Evolutionary conservation across 2,888 invertebrate species (phyloP).

Genomic region (Sisyra terminalis): DNA sequence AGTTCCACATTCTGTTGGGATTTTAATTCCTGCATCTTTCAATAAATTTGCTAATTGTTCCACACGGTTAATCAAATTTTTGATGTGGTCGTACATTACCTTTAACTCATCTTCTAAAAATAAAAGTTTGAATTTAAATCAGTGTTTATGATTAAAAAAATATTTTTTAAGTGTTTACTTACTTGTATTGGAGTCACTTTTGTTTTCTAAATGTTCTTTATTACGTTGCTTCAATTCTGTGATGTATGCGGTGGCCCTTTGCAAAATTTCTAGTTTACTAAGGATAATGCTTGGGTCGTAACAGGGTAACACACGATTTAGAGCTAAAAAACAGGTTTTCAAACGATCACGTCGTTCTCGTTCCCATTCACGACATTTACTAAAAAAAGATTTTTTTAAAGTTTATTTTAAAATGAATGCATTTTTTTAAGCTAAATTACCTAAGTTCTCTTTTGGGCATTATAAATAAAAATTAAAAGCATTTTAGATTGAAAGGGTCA

Average conservation of each 20-base stretch:
- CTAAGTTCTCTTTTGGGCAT: constrained; percentile 6
- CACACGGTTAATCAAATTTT: constrained; percentile 23
- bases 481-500: not conserved
- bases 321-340: constrained; percentile 33
- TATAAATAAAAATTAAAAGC: not conserved
- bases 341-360: constrained; percentile 48
- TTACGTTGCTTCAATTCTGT: constrained; percentile 24
- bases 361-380: constrained; percentile 53
- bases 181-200: constrained; percentile 4
- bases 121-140: constrained; percentile 5
- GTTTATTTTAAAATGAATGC: not conserved
- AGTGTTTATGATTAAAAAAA: not conserved
- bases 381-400: constrained; percentile 20
- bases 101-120: constrained; percentile 21
- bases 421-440: not conserved
- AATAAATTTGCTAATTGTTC: constrained; percentile 24
- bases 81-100: constrained; percentile 23
- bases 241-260: constrained; percentile 24
- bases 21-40: constrained; percentile 24
- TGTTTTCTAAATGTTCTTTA: constrained; percentile 18
- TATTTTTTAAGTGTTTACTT: constrained; percentile 1
- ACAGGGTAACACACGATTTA: constrained; percentile 32
- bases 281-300: constrained; percentile 27
- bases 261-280: constrained; percentile 27
- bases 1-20: constrained; percentile 21